Conservation (phyloP, 2,797 vertebrate genomes). For the Oryzias sinensis region DNA sequence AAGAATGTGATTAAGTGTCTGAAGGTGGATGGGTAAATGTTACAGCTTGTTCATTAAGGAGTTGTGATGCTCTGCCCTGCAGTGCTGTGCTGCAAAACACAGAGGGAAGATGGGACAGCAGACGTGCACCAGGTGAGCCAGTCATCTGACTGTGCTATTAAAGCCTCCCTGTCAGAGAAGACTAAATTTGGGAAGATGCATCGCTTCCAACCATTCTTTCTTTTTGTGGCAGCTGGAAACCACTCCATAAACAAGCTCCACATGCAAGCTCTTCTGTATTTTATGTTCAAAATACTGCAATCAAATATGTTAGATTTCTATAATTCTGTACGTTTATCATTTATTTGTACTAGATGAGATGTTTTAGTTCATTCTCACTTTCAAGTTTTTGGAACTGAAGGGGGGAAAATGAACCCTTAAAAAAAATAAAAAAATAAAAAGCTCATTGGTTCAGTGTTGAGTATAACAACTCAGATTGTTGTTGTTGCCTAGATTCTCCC, state of each 20-base stretch:
- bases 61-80: constrained; percentile 38
- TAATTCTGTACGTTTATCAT: too few relatives aligned
- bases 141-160: constrained; percentile 39
- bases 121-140: constrained; percentile 44
- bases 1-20: constrained; percentile 16
- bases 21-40: constrained; percentile 4
- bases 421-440: not conserved
- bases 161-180: constrained; percentile 40
- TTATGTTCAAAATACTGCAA: too few relatives aligned
- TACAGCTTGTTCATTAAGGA: constrained; percentile 62
- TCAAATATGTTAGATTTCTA: too few relatives aligned
- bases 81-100: constrained; percentile 36
- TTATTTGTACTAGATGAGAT: too few relatives aligned
- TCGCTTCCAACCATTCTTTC: constrained; percentile 23
- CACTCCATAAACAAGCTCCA: not conserved
- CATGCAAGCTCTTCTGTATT: too few relatives aligned
- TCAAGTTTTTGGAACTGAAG: not conserved
- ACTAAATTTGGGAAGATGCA: constrained; percentile 17
- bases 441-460: not conserved
- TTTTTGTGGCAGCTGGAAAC: constrained; percentile 15
- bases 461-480: constrained; percentile 9
- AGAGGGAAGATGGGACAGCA: constrained; percentile 47
- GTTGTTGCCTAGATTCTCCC: constrained; percentile 17
- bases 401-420: not conserved
- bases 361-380: not conserved